Evolutionary conservation across 2,113 vertebrate species (phyloP).

Genomic region (Rallus limicola): DNA sequence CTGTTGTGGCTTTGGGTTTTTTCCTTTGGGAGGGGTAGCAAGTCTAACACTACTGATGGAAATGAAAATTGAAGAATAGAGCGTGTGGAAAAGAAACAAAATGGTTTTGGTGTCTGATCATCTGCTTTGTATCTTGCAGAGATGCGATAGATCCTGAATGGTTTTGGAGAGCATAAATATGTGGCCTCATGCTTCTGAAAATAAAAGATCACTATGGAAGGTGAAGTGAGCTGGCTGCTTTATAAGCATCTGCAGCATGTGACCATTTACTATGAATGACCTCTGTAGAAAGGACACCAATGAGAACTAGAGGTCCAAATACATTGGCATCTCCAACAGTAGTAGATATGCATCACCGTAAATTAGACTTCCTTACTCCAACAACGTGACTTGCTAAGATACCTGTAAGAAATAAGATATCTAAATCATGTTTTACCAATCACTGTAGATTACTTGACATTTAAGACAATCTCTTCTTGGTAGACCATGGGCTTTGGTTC

Average conservation of each 20-base stretch:
- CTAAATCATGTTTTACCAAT: background rate
- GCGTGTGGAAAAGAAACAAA: background rate
- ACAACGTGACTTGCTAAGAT: background rate
- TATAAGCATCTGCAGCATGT: background rate
- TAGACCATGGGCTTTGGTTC: background rate
- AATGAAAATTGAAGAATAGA: background rate
- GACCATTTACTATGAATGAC: background rate
- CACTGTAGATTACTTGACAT: background rate
- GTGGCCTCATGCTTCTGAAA: background rate
- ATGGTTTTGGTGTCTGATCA: background rate
- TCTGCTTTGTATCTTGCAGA: background rate
- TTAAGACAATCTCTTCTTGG: background rate
- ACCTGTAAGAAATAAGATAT: background rate
- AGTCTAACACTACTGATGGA: background rate
- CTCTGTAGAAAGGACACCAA: background rate
- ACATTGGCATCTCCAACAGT: background rate
- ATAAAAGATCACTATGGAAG: background rate
- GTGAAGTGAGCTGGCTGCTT: background rate
- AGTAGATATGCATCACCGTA: background rate
- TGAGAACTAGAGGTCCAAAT: background rate
- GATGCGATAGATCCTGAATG: background rate
- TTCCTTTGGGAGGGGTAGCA: background rate
- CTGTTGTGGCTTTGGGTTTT: background rate
- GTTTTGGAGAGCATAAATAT: background rate
- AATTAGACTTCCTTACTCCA: background rate